A percentile compares a stretch with the other conserved stretches of the same genome.
phyloP scores from a whole-genome alignment of 2,888 invertebrate genomes.

The Clepsis dumicolana region DNA sequence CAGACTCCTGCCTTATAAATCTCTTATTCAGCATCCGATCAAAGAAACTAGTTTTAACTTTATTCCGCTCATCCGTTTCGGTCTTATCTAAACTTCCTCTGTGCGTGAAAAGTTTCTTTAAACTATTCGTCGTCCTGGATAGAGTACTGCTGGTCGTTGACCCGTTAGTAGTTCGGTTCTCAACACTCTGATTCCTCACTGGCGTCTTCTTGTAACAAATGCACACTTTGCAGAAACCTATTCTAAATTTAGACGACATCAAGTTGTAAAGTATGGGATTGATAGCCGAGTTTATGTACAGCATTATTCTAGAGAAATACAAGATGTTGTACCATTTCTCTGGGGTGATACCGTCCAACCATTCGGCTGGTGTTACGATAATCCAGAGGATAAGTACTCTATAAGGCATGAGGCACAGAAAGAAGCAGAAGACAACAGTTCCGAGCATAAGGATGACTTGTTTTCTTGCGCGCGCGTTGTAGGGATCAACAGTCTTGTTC shows the following conservation, averaged over 20 bases:
- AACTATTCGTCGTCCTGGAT: constrained; percentile 86
- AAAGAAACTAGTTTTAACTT: constrained; percentile 60
- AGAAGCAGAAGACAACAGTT: constrained; percentile 95
- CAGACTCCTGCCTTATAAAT: constrained; percentile 78
- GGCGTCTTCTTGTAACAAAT: constrained; percentile 82
- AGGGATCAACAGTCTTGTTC: constrained; percentile 90
- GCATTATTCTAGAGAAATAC: constrained; percentile 94
- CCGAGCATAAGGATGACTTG: constrained; percentile 96
- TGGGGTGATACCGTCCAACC: constrained; percentile 89
- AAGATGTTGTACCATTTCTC: constrained; percentile 93
- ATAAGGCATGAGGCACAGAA: constrained; percentile 95
- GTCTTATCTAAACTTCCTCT: constrained; percentile 77
- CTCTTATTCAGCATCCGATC: constrained; percentile 72
- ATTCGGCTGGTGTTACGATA: constrained; percentile 90
- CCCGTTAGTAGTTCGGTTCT: constrained; percentile 86
- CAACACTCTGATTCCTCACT: constrained; percentile 69
- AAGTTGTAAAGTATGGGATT: constrained; percentile 97
- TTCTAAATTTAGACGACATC: constrained; percentile 96
- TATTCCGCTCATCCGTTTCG: constrained; percentile 66
- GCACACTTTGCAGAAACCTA: constrained; percentile 91
- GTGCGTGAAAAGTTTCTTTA: constrained; percentile 81
- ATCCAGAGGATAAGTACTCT: constrained; percentile 94
- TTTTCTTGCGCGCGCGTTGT: constrained; percentile 90
- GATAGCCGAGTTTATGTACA: constrained; percentile 95
- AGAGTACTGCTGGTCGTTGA: constrained; percentile 87